Evolutionary conservation across 1,140 invertebrate species (phyloP).

Genomic region (Ectropis grisescens): DNA sequence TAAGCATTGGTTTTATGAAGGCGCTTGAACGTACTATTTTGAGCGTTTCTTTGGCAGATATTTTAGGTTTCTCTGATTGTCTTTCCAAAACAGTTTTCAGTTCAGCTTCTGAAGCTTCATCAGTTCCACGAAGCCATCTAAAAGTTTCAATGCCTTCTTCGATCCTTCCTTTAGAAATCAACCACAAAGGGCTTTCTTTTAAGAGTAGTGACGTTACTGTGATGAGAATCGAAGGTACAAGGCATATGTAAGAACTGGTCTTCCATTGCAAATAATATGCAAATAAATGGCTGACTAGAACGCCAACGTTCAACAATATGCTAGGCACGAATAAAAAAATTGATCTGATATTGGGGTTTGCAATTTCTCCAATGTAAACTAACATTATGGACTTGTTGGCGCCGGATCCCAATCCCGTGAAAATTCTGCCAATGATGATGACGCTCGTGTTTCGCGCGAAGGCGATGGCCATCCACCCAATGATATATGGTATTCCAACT

Average conservation of each 20-base stretch:
- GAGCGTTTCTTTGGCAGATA: slow-evolving; percentile 11
- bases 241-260: slow-evolving; percentile 18
- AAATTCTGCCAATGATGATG: slow-evolving; percentile 8
- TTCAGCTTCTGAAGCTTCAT: slow-evolving; percentile 20
- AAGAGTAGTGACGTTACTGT: slow-evolving; percentile 15
- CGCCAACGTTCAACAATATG: slow-evolving; percentile 4
- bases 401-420: slow-evolving; percentile 10
- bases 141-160: slow-evolving; percentile 24
- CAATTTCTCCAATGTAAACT: slow-evolving; percentile 12
- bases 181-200: slow-evolving; percentile 37
- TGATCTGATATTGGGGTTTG: slow-evolving; percentile 10
- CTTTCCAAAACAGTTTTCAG: slow-evolving; percentile 19
- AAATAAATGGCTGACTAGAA: slow-evolving; percentile 3
- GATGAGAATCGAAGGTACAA: slow-evolving; percentile 12
- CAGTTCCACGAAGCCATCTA: slow-evolving; percentile 23
- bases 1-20: slow-evolving; percentile 22
- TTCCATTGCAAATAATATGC: slow-evolving; percentile 43
- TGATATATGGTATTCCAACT: slow-evolving; percentile 2
- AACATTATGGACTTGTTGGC: slow-evolving; percentile 3
- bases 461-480: slow-evolving; percentile 9
- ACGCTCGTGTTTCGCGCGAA: slow-evolving; percentile 2
- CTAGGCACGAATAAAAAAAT: slow-evolving; percentile 2
- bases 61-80: slow-evolving; percentile 11
- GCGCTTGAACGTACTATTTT: slow-evolving; percentile 11
- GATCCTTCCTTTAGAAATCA: slow-evolving; percentile 27